Base-by-base conservation (phyloP, 2,888 invertebrate genomes). In the Apotomis capreana region DNA sequence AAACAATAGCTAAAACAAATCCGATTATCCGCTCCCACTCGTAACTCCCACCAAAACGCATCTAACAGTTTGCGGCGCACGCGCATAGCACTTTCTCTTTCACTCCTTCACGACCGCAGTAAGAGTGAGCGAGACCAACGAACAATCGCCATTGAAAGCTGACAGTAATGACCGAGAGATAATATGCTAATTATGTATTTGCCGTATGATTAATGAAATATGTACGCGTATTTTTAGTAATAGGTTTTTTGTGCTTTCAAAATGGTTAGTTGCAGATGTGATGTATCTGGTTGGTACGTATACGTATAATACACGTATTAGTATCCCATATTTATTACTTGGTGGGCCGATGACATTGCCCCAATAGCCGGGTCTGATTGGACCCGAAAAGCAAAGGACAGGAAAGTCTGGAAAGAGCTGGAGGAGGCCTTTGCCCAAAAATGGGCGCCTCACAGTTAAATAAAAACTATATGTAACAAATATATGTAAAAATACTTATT, bases 91-190 rank as follows among this genome's bases (percentile, higher is more conserved):
- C 65, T 65, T 65, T 65, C 65, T 65, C 65, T 57, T 65, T 65
- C 65, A 57, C 36, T 57, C 65, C 46, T 46, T 8, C 4, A 6
- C 55, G n/a, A 4, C 15, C 0, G 9, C 46, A 0, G 12, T 46
- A 5, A 26, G 65, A 57, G 57, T 5, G 65, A 65, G 4, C 44
- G 46, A 9, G 46, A 65, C 5, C 36, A 54, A 6, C 8, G 49
- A 49, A 49, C 49, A 89, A 89, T 87, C 80, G 83, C 83, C 85
- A 89, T 88, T 88, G 84, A 88, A 82, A 71, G 59, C 72, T 71
- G 71, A 83, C 71, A 69, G 74, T 76, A 77, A 77, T 78, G 76
- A 74, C 73, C 74, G 75, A 76, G 74, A 77, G 83, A 85, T 86
- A 83, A 83, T 78, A 84, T 80, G 83, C 78, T 82, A 84, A 84